Evolutionary conservation across 2,888 invertebrate genomes (phyloP).

Genomic region (Ichneumoninae sp.): DNA sequence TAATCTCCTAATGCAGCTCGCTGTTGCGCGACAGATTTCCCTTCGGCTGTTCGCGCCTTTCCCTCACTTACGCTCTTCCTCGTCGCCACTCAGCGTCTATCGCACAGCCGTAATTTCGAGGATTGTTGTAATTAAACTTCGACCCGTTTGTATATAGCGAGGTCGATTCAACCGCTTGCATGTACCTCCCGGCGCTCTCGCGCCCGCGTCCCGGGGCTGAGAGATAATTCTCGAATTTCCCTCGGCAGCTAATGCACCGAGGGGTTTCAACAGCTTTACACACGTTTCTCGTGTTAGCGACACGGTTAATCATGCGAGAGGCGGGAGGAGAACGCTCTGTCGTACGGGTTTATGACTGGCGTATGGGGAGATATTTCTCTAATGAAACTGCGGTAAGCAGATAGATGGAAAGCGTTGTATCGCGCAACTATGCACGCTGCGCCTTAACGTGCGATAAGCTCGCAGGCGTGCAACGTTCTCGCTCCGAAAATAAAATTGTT

Average conservation of each 20-base stretch:
- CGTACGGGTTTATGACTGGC: conserved; percentile 40
- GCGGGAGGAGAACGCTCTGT: conserved; percentile 14
- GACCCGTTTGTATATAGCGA: background rate
- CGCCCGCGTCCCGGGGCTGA: conserved; percentile 3
- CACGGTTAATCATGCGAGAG: conserved; percentile 45
- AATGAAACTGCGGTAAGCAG: conserved; percentile 35
- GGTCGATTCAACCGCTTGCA: conserved; percentile 5
- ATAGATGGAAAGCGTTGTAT: background rate
- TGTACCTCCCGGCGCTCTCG: background rate
- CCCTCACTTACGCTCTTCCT: conserved; percentile 4
- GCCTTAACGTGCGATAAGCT: background rate
- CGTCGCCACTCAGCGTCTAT: background rate
- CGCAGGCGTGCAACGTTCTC: background rate
- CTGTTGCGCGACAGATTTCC: conserved; percentile 6
- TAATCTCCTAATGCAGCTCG: conserved; percentile 16
- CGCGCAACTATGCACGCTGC: background rate
- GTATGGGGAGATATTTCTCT: conserved; percentile 32
- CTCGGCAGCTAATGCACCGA: conserved; percentile 42
- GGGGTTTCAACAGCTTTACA: conserved; percentile 19
- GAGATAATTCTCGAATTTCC: conserved; percentile 52
- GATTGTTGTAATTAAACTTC: conserved; percentile 53
- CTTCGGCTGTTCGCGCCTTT: conserved; percentile 15
- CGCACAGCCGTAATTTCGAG: conserved; percentile 26
- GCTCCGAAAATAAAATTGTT: background rate
- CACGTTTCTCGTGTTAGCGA: conserved; percentile 32